Evolutionary conservation across 2,888 invertebrate species (phyloP), one percentile per base, ranked within the genome.

Genomic region (Epistrophe eligans): DNA sequence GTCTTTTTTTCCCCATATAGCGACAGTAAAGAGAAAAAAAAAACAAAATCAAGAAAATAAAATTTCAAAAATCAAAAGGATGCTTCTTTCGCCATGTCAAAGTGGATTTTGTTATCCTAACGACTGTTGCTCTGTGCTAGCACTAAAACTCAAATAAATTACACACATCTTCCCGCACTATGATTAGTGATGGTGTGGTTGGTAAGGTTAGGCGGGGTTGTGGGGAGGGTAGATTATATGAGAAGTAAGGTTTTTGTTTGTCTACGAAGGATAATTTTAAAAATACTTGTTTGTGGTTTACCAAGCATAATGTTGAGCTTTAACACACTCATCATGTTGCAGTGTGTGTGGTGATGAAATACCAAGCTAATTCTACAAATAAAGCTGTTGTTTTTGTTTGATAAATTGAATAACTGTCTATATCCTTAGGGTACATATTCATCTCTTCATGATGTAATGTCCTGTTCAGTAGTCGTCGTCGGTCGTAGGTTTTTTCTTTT

Each of bases 341-440:
- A 58, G 80, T 67, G 71, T 67, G 70, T 77, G 70, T 77, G 80
- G 76, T 66, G 80, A 81, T 72, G 81, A 77, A 66, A 77, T 72
- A 74, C 71, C 55, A 64, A 85, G 85, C 82, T 85, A 74, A 82
- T 82, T 82, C 85, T 32, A 82, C 77, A 73, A 62, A 77, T 24
- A 24, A 81, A 67, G 74, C 60, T 70, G 84, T 87, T 73, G 67
- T 87, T 71, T 83, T 87, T 85, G 64, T 79, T 87, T 87, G 82
- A 79, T 79, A 87, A 87, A 83, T 87, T 83, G 83, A 87, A 76
- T 87, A 79, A 83, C 71, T 83, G 79, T 64, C 67, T 73, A 70
- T 77, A 67, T 77, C 84, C 77, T 84, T 48, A 55, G 60, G 77
- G 67, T 28, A 58, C 7, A 7, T 8, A 40, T n/a, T 35, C 19